Percentiles rank a stretch among this genome's conserved stretches.
Conservation (phyloP, 2,797 vertebrate species). For the Neostethus bicornis region DNA sequence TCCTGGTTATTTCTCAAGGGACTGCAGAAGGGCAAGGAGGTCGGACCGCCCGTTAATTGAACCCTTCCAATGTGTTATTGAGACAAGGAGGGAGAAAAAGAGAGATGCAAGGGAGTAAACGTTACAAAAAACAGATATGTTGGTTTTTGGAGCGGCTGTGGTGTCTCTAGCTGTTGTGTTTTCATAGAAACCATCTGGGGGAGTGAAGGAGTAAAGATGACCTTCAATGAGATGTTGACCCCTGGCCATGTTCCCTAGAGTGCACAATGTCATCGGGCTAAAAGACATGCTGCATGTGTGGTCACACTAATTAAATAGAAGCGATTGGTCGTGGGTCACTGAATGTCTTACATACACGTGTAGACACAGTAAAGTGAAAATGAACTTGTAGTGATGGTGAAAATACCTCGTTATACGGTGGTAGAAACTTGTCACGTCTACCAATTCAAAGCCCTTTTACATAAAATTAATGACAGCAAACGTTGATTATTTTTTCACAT, state of each 20-base stretch:
- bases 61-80: constrained; percentile 55
- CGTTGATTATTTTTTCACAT: too few species aligned
- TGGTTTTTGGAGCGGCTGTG: constrained; percentile 14
- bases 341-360: constrained; percentile 34
- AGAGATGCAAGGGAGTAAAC: constrained; percentile 22
- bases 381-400: constrained; percentile 14
- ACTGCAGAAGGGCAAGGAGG: constrained; percentile 27
- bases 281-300: constrained; percentile 55
- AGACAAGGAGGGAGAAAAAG: constrained; percentile 41
- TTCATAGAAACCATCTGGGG: constrained; percentile 31
- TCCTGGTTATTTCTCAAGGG: constrained; percentile 50
- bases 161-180: constrained; percentile 15
- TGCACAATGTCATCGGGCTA: constrained; percentile 46
- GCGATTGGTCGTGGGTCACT: constrained; percentile 58
- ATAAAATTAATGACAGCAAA: too few species aligned
- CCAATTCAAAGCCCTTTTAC: too few species aligned
- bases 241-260: constrained; percentile 42
- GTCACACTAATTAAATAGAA: constrained; percentile 62
- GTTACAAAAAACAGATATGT: constrained; percentile 18
- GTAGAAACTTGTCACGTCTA: constrained; percentile 1
- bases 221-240: constrained; percentile 62
- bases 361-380: constrained; percentile 15
- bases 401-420: background rate
- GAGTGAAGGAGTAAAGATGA: constrained; percentile 36
- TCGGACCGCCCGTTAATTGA: constrained; percentile 63